A percentile compares a stretch with the other conserved stretches of the same genome.
Evolutionary conservation across 1,140 invertebrate genomes (phyloP).

Genomic region (Drosophila ohnishii): DNA sequence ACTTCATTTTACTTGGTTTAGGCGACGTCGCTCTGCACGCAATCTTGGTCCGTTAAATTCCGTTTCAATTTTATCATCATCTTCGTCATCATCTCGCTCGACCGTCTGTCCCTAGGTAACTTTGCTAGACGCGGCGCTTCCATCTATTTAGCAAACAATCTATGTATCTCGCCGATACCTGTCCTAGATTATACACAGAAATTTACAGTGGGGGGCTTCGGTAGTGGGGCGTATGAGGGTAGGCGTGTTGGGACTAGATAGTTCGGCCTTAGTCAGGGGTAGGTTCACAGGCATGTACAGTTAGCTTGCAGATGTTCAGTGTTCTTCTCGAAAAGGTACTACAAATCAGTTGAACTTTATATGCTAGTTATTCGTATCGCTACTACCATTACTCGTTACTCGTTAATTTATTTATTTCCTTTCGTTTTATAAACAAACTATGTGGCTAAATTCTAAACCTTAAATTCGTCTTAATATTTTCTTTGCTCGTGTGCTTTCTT

Average conservation of each 20-base stretch:
- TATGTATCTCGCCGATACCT: conserved; percentile 58
- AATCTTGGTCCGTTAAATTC: conserved; percentile 81
- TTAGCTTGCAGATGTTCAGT: conserved; percentile 43
- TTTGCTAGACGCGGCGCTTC: conserved; percentile 55
- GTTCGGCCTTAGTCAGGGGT: conserved; percentile 25
- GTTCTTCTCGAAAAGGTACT: conserved; percentile 71
- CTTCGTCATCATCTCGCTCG: not conserved
- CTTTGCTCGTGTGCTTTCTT: conserved; percentile 34
- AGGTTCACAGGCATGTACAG: conserved; percentile 71
- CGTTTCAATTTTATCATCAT: conserved; percentile 71
- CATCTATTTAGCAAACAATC: conserved; percentile 64
- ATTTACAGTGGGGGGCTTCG: conserved; percentile 65
- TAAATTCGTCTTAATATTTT: conserved; percentile 73
- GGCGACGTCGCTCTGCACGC: conserved; percentile 79
- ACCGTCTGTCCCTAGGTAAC: conserved; percentile 25
- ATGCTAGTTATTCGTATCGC: conserved; percentile 56
- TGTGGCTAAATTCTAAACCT: conserved; percentile 77
- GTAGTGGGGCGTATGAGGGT: conserved; percentile 16
- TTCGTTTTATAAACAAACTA: conserved; percentile 78
- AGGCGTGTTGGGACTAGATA: conserved; percentile 26
- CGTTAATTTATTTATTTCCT: conserved; percentile 24
- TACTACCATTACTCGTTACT: conserved; percentile 29
- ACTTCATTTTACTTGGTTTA: conserved; percentile 78
- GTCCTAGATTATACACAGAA: conserved; percentile 73
- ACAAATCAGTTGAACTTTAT: conserved; percentile 78